These are phyloP conservation scores for Mus pahari DNA, from an alignment of 2,113 vertebrate genomes.

Conservation along the genomic window DNA sequence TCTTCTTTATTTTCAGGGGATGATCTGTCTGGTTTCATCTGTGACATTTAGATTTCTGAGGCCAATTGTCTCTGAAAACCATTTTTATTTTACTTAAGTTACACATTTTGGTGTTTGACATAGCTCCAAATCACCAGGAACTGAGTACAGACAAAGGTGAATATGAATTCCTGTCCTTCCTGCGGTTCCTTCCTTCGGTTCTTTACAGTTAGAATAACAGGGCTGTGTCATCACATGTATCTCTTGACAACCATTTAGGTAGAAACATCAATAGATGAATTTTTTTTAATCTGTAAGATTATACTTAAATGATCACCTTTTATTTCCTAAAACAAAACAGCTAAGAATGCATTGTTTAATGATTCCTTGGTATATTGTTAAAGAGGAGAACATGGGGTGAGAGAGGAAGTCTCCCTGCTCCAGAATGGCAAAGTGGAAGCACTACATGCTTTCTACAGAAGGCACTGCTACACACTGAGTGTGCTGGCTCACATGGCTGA, in stretches of 20 bases:
- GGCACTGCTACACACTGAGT: background rate
- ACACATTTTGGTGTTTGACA: background rate
- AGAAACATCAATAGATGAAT: background rate
- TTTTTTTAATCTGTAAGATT: background rate
- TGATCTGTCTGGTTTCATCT: constrained; percentile 42
- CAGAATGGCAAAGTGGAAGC: background rate
- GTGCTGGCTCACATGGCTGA: background rate
- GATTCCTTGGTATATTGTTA: background rate
- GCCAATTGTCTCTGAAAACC: constrained; percentile 60
- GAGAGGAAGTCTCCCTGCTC: background rate
- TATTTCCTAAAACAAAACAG: constrained; percentile 26
- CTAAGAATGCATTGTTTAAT: background rate
- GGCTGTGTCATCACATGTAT: background rate
- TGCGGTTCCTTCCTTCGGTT: no score
- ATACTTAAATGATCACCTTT: constrained; percentile 6
- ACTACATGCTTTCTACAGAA: background rate
- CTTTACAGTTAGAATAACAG: background rate
- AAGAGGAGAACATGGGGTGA: background rate
- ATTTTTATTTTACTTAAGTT: background rate
- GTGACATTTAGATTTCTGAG: constrained; percentile 34
- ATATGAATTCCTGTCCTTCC: no score
- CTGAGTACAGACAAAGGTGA: background rate
- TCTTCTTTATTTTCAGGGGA: constrained; percentile 26
- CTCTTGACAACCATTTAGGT: background rate
- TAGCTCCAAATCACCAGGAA: background rate